A percentile compares a stretch with the other conserved stretches of the same genome.
These are phyloP conservation scores for Parapristionchus giblindavisi DNA, from an alignment of 2,888 invertebrate genomes.

Conservation along the genomic window DNA sequence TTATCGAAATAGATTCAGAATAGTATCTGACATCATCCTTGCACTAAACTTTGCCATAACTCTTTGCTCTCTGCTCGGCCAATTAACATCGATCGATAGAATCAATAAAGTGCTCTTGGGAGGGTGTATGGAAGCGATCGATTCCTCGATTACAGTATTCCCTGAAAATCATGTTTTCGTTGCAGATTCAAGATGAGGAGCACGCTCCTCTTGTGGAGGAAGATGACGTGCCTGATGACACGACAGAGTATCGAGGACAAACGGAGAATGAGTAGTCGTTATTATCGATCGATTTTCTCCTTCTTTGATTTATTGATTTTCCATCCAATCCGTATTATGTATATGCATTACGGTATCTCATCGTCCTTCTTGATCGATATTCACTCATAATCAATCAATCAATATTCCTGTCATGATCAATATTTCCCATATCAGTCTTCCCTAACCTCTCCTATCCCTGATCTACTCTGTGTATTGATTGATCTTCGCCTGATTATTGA, in stretches of 20 bases:
- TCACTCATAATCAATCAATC: no score
- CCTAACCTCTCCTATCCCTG: no score
- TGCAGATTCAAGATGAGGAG: conserved; percentile 34
- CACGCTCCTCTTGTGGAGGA: conserved; percentile 17
- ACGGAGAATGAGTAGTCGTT: background rate
- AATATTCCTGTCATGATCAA: no score
- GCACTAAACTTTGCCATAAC: background rate
- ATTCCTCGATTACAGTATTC: background rate
- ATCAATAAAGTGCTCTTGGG: background rate
- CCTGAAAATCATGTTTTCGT: no score
- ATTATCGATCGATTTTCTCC: conserved; percentile 14
- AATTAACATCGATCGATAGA: background rate
- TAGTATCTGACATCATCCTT: background rate
- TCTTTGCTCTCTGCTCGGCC: conserved; percentile 6
- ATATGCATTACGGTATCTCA: no score
- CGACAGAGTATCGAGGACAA: conserved; percentile 22
- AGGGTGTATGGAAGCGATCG: background rate
- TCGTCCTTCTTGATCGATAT: no score
- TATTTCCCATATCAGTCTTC: no score
- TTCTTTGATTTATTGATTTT: conserved; percentile 15
- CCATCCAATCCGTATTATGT: background rate
- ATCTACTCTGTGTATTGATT: no score
- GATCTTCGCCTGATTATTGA: no score
- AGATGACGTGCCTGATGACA: background rate
- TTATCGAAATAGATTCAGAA: no score